phyloP scores from a whole-genome alignment of 2,797 vertebrate species.

The Spea hammondii region DNA sequence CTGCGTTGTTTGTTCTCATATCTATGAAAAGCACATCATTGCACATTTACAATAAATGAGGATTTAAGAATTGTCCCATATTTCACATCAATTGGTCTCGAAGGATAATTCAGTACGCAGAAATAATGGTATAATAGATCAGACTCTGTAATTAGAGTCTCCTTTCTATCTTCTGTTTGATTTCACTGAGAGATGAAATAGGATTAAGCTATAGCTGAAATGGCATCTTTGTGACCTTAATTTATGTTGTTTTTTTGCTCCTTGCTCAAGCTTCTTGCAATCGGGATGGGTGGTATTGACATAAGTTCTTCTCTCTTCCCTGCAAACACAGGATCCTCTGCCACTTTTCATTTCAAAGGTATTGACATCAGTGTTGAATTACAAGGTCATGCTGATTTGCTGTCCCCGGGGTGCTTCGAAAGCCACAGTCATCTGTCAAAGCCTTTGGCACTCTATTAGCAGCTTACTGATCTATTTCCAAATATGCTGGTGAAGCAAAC shows the following conservation, averaged over 20 bases:
- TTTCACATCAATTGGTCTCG: slow-evolving; percentile 4
- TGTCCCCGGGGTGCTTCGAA: slow-evolving; percentile 47
- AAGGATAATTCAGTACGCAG: neutral
- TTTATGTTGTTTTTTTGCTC: slow-evolving; percentile 66
- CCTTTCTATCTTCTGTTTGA: slow-evolving; percentile 6
- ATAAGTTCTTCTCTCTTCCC: slow-evolving; percentile 52
- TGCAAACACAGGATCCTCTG: neutral
- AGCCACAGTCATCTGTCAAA: slow-evolving; percentile 55
- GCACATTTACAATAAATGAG: neutral
- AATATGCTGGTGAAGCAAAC: slow-evolving; percentile 49
- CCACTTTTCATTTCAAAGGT: slow-evolving; percentile 51
- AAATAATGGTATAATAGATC: slow-evolving; percentile 18
- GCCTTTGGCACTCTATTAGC: slow-evolving; percentile 53
- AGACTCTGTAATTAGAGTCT: slow-evolving; percentile 6
- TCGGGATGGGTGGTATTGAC: slow-evolving; percentile 58
- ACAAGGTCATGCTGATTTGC: slow-evolving; percentile 63
- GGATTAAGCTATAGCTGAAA: slow-evolving; percentile 55
- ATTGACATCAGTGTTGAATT: slow-evolving; percentile 50
- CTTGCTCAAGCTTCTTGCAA: slow-evolving; percentile 61
- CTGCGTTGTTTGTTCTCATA: neutral
- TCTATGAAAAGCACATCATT: neutral
- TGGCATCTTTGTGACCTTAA: slow-evolving; percentile 68
- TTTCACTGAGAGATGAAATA: slow-evolving; percentile 30
- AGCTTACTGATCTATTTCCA: slow-evolving; percentile 55
- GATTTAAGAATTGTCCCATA: neutral